Conservation (phyloP, 2,113 vertebrate species). For the Laticauda colubrina region DNA sequence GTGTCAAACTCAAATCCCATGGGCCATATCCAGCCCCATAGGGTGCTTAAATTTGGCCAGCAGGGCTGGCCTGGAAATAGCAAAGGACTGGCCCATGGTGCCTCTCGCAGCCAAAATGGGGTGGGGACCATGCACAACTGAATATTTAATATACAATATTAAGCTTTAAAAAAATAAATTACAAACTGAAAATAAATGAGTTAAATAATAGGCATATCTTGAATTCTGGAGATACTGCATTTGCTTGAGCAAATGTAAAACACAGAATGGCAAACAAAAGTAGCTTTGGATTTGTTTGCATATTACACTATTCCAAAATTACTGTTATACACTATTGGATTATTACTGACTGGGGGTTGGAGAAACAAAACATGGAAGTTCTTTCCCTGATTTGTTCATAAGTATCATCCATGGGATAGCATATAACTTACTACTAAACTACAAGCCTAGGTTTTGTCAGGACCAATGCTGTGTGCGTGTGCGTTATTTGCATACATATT, state of each 20-base stretch:
- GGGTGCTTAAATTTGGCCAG: too few species aligned
- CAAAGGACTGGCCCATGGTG: too few species aligned
- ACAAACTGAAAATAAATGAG: background rate
- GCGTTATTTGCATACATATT: background rate
- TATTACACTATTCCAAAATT: background rate
- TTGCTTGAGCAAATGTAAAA: background rate
- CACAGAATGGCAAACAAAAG: background rate
- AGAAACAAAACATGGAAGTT: background rate
- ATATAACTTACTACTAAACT: background rate
- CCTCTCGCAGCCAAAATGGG: too few species aligned
- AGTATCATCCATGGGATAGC: background rate
- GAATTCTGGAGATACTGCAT: background rate
- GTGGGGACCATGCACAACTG: background rate
- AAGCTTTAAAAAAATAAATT: background rate
- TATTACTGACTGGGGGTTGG: background rate
- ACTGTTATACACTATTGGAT: background rate
- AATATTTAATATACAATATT: background rate
- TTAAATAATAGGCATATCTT: background rate
- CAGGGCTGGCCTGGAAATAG: too few species aligned
- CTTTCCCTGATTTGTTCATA: background rate
- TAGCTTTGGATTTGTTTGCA: background rate
- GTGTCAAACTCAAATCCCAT: too few species aligned
- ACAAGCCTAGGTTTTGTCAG: background rate
- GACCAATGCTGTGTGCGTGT: background rate
- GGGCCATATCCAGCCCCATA: too few species aligned